Evolutionary conservation across 1,140 invertebrate species (phyloP).

Genomic region (Penaeus vannamei): DNA sequence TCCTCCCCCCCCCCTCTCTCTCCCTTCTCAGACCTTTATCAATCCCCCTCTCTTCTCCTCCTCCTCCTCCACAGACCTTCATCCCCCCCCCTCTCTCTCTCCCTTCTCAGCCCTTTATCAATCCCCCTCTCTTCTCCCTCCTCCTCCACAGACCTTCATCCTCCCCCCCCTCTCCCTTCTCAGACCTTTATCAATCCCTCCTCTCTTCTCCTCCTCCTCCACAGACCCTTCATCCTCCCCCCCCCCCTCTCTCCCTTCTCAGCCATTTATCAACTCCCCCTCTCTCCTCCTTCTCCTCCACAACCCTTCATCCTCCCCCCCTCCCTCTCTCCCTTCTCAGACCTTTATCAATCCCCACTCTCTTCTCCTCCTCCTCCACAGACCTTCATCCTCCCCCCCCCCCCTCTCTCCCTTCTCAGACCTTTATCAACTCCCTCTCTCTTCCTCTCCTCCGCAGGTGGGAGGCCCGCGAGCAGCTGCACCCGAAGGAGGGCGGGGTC

Average conservation of each 20-base stretch:
- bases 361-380: background rate
- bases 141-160: too few species aligned
- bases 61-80: too few species aligned
- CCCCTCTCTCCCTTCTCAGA: background rate
- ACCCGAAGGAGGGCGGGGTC: slow-evolving; percentile 74
- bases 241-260: background rate
- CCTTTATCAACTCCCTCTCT: background rate
- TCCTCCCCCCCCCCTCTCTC: too few species aligned
- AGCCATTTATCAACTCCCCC: too few species aligned
- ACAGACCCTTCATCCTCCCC: background rate
- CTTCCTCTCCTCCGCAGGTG: slow-evolving; percentile 71
- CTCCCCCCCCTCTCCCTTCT: background rate
- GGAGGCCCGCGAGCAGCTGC: slow-evolving; percentile 71
- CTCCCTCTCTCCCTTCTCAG: too few species aligned
- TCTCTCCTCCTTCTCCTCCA: too few species aligned
- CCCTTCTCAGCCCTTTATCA: background rate
- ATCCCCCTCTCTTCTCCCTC: too few species aligned
- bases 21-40: too few species aligned
- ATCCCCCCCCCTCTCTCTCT: background rate
- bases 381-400: too few species aligned
- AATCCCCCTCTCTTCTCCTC: too few species aligned
- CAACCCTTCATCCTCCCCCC: too few species aligned
- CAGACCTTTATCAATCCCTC: background rate
- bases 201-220: background rate
- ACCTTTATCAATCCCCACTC: background rate